phyloP scores from a whole-genome alignment of 1,140 invertebrate species.

The Orius laevigatus region DNA sequence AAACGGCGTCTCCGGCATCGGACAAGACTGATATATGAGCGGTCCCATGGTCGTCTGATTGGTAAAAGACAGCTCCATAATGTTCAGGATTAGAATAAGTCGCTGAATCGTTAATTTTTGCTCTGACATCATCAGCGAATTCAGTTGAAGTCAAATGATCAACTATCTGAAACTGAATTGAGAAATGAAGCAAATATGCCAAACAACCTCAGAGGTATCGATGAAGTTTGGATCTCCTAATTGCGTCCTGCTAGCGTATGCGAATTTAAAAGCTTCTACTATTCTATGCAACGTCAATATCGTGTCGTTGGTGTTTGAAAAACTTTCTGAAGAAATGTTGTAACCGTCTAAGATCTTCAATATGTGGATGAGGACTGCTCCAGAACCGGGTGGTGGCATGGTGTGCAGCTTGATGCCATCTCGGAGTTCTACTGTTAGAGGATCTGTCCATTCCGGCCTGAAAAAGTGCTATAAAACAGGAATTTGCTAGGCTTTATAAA shows the following conservation, averaged over 20 bases:
- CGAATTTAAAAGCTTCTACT: slow-evolving; percentile 81
- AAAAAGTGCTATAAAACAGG: slow-evolving; percentile 23
- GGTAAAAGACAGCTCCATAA: slow-evolving; percentile 33
- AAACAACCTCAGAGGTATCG: slow-evolving; percentile 39
- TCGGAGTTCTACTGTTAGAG: slow-evolving; percentile 36
- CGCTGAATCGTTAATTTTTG: slow-evolving; percentile 44
- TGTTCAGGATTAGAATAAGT: slow-evolving; percentile 39
- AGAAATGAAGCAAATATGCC: slow-evolving; percentile 1
- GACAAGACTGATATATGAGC: slow-evolving; percentile 77
- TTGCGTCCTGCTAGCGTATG: slow-evolving; percentile 64
- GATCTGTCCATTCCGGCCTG: slow-evolving; percentile 46
- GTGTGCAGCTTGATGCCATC: slow-evolving; percentile 49
- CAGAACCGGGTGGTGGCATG: slow-evolving; percentile 61
- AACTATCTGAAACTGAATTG: slow-evolving; percentile 28
- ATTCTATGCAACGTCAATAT: slow-evolving; percentile 69
- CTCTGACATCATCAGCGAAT: slow-evolving; percentile 31
- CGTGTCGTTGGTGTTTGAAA: slow-evolving; percentile 34
- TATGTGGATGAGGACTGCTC: slow-evolving; percentile 60
- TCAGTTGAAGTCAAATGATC: slow-evolving; percentile 34
- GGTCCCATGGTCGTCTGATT: slow-evolving; percentile 62
- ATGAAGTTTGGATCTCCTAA: slow-evolving; percentile 73
- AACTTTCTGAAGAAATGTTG: slow-evolving; percentile 33
- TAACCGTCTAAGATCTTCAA: slow-evolving; percentile 66
- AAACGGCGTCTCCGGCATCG: slow-evolving; percentile 78
- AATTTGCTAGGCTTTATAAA: slow-evolving; percentile 26